Conservation (phyloP, 2,113 vertebrate species). For the Pongo abelii region DNA sequence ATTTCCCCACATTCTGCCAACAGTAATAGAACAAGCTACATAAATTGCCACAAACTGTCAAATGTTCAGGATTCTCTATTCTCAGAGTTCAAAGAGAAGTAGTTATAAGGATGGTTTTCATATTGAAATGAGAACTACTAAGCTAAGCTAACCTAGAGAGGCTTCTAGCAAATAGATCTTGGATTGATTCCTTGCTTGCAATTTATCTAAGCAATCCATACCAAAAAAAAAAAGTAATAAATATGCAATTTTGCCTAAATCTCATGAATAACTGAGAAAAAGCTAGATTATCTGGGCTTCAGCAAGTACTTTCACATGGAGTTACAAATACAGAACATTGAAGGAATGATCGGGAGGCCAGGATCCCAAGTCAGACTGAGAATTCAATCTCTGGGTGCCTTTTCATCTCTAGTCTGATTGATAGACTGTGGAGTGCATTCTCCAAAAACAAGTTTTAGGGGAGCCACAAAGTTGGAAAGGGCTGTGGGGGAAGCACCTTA, state of each 20-base stretch:
- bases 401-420: fast-evolving
- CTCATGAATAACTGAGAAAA: not conserved
- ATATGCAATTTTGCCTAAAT: not conserved
- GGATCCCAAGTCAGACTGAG: fast-evolving
- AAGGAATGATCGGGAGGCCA: not conserved
- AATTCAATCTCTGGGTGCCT: fast-evolving
- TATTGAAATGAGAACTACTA: not conserved
- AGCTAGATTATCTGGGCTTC: not conserved
- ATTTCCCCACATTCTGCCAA: slow-evolving; percentile 22
- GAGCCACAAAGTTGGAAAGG: fast-evolving
- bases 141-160: not conserved
- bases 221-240: not conserved
- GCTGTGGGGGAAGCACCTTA: fast-evolving
- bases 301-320: not conserved
- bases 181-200: not conserved
- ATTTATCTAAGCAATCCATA: not conserved
- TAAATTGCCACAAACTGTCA: slow-evolving; percentile 53
- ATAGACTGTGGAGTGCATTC: not conserved
- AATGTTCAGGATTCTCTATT: not conserved
- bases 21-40: slow-evolving; percentile 23
- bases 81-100: slow-evolving; percentile 43
- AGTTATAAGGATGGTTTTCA: not conserved
- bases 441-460: not conserved
- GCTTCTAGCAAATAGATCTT: not conserved
- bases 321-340: not conserved